These are phyloP conservation scores for Coregonus ussuriensis DNA, from an alignment of 2,797 vertebrate genomes.

Conservation along the genomic window DNA sequence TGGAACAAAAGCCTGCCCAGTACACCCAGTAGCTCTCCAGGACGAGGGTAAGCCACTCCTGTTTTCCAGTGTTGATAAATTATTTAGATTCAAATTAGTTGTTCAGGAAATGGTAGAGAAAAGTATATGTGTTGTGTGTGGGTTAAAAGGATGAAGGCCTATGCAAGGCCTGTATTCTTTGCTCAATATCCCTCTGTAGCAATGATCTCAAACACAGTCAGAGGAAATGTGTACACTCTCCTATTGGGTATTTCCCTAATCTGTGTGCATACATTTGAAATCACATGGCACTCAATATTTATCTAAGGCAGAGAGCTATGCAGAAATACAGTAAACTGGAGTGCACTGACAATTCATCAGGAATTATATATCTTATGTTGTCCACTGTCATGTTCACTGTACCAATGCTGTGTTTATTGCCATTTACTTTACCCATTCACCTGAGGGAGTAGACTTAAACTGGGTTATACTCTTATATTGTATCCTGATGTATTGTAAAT, in stretches of 20 bases:
- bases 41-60: background rate
- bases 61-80: conserved; percentile 8
- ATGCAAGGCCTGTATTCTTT: conserved; percentile 2
- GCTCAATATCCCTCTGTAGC: conserved; percentile 31
- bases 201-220: conserved; percentile 26
- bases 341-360: conserved; percentile 12
- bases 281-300: background rate
- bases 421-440: conserved; percentile 7
- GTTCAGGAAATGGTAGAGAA: background rate
- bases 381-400: background rate
- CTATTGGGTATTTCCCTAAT: conserved; percentile 11
- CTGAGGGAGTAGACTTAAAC: conserved; percentile 9
- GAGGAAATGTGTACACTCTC: conserved; percentile 29
- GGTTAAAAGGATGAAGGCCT: conserved; percentile 3
- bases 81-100: background rate
- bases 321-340: conserved; percentile 19
- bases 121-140: background rate
- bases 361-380: conserved; percentile 1
- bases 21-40: background rate
- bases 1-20: background rate
- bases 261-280: background rate
- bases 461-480: background rate
- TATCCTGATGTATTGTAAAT: background rate
- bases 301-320: background rate
- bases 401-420: conserved; percentile 3